Evolutionary conservation across 1,140 invertebrate genomes (phyloP), one percentile per base, ranked within the genome.

Genomic region (Pinna nobilis): DNA sequence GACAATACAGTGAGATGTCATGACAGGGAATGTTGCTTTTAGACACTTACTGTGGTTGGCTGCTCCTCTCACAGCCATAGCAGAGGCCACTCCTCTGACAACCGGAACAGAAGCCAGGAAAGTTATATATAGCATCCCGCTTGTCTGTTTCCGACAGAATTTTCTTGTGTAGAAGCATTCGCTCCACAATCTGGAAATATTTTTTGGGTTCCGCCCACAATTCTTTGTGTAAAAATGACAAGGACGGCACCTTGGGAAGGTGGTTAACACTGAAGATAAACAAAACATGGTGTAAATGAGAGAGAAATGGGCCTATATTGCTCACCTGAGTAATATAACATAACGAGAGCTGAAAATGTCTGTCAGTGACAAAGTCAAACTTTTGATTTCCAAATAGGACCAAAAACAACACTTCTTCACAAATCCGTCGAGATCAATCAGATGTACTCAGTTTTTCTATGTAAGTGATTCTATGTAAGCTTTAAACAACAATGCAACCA

Each of bases 21-120:
- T 49, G 2, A 49, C 44, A 49, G 2, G 2, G 18, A 49, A 53
- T 0, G n/a, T n/a, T n/a, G n/a, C n/a, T n/a, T n/a, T n/a, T n/a
- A n/a, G n/a, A n/a, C 20, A 74, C 81, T 77, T 79, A 84, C 83
- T 84, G 83, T 49, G 78, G 78, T 44, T 70, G 68, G 3, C 70
- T 35, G 44, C 68, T 79, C 28, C 74, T 74, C 32, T 79, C 76
- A 73, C 80, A 84, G 23, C 82, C 82, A 57, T 83, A 83, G 50
- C 83, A 83, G 11, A 80, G 64, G 15, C 78, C 80, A 3, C 70
- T 61, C 28, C 77, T 59, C 20, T 53, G 51, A 69, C 80, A 82
- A 5, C 82, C 82, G 2, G 60, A 55, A 59, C 82, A 82, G 59
- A 84, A 81, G 11, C 78, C 78, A 0, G 82, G 82, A 33, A 82